phyloP scores from a whole-genome alignment of 1,140 invertebrate species.

The Cherax destructor region DNA sequence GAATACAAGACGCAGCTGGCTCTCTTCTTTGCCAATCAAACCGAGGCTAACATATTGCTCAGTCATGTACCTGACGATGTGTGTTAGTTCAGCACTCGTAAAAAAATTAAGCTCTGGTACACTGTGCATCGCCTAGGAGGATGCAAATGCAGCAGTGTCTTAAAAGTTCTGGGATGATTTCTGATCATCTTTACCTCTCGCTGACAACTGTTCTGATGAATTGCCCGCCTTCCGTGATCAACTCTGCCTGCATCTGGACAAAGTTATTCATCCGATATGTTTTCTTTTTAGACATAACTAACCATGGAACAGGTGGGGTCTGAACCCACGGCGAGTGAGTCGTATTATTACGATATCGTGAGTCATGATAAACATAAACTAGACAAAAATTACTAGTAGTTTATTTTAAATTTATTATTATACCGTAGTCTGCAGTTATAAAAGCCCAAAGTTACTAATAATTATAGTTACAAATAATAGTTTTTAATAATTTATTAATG shows the following conservation, averaged over 20 bases:
- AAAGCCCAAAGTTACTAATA: too few species aligned
- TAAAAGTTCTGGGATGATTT: conserved; percentile 93
- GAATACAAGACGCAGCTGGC: conserved; percentile 87
- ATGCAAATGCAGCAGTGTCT: conserved; percentile 95
- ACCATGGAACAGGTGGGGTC: too few species aligned
- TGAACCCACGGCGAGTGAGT: too few species aligned
- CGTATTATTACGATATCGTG: too few species aligned
- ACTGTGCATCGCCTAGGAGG: conserved; percentile 89
- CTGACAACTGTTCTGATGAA: conserved; percentile 89
- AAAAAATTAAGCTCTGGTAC: conserved; percentile 95
- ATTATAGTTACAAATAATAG: too few species aligned
- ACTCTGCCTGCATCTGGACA: conserved; percentile 97
- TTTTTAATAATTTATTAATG: too few species aligned
- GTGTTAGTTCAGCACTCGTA: conserved; percentile 83
- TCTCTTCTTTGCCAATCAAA: conserved; percentile 97
- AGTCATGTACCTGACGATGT: conserved; percentile 90
- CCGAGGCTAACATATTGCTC: conserved; percentile 96
- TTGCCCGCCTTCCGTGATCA: conserved; percentile 98
- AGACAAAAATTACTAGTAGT: neutral
- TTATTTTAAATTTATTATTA: too few species aligned
- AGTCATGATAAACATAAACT: too few species aligned
- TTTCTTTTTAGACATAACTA: conserved; percentile 82
- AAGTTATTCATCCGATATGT: conserved; percentile 87
- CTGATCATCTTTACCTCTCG: conserved; percentile 90
- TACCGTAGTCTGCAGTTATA: too few species aligned